phyloP scores from a whole-genome alignment of 2,888 invertebrate species.

The Drosophila prostipennis region DNA sequence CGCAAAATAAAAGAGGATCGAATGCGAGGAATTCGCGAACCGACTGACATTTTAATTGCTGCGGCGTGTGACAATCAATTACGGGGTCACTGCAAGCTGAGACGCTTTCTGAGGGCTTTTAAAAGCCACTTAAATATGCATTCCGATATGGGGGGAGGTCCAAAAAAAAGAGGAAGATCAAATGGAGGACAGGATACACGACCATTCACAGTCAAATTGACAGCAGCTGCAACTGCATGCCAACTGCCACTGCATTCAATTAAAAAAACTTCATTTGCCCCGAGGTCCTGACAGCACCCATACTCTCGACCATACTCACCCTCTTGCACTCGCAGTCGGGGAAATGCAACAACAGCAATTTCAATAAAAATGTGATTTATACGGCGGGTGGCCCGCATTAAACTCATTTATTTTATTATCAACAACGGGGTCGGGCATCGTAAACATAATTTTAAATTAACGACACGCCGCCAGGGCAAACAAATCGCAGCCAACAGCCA shows the following conservation, averaged over 20 bases:
- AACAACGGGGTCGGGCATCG: slow-evolving; percentile 44
- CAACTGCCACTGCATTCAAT: slow-evolving; percentile 70
- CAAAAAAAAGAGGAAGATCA: not conserved
- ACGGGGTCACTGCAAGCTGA: slow-evolving; percentile 58
- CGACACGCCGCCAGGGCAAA: slow-evolving; percentile 50
- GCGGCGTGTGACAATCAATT: slow-evolving; percentile 74
- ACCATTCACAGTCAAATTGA: slow-evolving; percentile 53
- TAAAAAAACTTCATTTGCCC: slow-evolving; percentile 51
- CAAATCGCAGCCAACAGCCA: slow-evolving; percentile 48
- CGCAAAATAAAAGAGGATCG: slow-evolving; percentile 32
- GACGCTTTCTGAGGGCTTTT: slow-evolving; percentile 57
- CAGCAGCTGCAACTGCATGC: slow-evolving; percentile 63
- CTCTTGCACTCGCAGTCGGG: slow-evolving; percentile 8
- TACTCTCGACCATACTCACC: no score
- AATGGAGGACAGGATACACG: slow-evolving; percentile 21
- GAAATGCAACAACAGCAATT: slow-evolving; percentile 48
- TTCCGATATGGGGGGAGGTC: slow-evolving; percentile 16
- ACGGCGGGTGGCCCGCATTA: slow-evolving; percentile 38
- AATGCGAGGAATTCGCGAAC: slow-evolving; percentile 26
- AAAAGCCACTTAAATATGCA: slow-evolving; percentile 72
- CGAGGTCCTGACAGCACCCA: slow-evolving; percentile 15
- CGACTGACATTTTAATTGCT: slow-evolving; percentile 71
- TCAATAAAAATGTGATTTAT: slow-evolving; percentile 56
- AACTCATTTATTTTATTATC: slow-evolving; percentile 57
- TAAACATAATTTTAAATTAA: slow-evolving; percentile 58